Percentiles rank a stretch among this genome's conserved stretches.
These are phyloP conservation scores for Dasysyrphus tricinctus DNA, from an alignment of 2,888 invertebrate species.

Conservation along the genomic window DNA sequence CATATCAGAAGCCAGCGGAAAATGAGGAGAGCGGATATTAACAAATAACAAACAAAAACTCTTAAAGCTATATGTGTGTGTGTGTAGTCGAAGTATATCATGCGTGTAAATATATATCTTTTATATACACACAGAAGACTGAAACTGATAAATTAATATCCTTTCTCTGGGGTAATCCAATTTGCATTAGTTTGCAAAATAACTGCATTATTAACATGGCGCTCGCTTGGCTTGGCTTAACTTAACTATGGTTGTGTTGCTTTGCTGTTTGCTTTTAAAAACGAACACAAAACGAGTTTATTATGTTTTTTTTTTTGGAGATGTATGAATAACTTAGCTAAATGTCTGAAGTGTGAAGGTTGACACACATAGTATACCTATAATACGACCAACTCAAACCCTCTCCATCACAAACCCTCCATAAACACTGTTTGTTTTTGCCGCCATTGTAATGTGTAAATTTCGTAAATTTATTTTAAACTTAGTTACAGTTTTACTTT, in stretches of 20 bases:
- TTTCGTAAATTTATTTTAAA: slow-evolving; percentile 67
- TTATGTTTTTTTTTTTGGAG: slow-evolving; percentile 13
- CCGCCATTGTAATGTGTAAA: slow-evolving; percentile 61
- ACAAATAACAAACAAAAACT: slow-evolving; percentile 53
- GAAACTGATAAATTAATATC: slow-evolving; percentile 72
- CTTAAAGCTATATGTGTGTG: too few species aligned
- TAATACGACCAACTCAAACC: neutral
- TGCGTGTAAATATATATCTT: slow-evolving; percentile 42
- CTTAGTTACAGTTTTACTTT: slow-evolving; percentile 52
- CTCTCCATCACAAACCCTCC: neutral
- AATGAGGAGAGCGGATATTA: slow-evolving; percentile 6
- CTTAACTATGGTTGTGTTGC: neutral
- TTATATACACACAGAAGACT: slow-evolving; percentile 30
- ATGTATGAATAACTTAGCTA: slow-evolving; percentile 39
- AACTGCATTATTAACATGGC: slow-evolving; percentile 73
- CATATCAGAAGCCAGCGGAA: neutral
- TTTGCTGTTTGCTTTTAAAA: slow-evolving; percentile 31
- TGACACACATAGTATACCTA: neutral
- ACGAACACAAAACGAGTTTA: slow-evolving; percentile 8
- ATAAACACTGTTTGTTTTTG: slow-evolving; percentile 39
- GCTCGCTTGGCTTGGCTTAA: slow-evolving; percentile 1
- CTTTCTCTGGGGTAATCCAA: slow-evolving; percentile 71
- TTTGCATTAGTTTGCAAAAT: slow-evolving; percentile 73
- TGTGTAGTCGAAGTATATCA: slow-evolving; percentile 4
- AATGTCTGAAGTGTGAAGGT: slow-evolving; percentile 4